These are phyloP conservation scores for Empidonax alnorum DNA, from an alignment of 2,113 vertebrate species.

Conservation along the genomic window DNA sequence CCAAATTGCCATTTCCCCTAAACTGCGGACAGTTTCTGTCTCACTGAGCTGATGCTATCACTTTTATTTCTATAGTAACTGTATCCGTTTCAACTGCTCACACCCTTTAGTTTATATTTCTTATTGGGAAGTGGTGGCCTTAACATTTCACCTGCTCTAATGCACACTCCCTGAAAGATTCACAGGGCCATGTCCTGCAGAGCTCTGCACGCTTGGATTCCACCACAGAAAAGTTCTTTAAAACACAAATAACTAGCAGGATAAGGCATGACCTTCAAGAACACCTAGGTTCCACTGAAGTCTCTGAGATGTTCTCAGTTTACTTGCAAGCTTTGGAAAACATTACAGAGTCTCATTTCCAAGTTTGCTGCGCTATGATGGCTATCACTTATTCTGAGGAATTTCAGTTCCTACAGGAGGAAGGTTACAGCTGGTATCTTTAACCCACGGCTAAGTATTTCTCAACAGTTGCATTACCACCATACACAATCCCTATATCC, in stretches of 20 bases:
- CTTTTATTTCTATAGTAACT: conserved; percentile 24
- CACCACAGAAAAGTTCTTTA: not conserved
- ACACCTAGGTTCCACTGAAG: not conserved
- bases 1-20: not conserved
- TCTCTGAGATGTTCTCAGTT: not conserved
- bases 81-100: not conserved
- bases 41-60: conserved; percentile 1
- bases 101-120: not conserved
- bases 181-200: not conserved
- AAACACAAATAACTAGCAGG: not conserved
- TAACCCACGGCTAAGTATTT: not conserved
- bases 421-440: not conserved
- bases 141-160: not conserved
- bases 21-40: not conserved
- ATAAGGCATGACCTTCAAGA: not conserved
- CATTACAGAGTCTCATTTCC: not conserved
- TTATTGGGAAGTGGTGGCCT: not conserved
- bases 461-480: not conserved
- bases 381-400: not conserved
- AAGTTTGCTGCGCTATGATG: not conserved
- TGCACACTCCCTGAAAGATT: not conserved
- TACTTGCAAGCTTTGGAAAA: not conserved
- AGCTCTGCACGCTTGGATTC: not conserved
- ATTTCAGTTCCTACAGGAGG: not conserved
- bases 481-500: not conserved